A percentile compares a stretch with the other conserved stretches of the same genome.
Conservation (phyloP, 2,797 vertebrate genomes). For the Sebastes vulpes region DNA sequence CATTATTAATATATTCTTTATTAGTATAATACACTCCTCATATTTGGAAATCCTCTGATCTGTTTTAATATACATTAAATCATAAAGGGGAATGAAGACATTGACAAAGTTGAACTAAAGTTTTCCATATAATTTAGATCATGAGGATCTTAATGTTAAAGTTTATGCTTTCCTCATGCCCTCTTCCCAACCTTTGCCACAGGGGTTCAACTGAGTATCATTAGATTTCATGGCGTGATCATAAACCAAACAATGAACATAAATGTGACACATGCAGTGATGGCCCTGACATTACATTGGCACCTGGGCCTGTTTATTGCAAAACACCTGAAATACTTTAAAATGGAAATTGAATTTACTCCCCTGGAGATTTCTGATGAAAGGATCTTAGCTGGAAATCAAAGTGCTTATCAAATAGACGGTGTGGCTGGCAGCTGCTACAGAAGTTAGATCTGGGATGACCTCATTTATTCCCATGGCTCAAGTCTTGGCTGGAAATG, state of each 20-base stretch:
- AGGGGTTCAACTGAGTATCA: slow-evolving; percentile 39
- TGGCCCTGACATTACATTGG: slow-evolving; percentile 8
- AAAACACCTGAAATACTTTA: slow-evolving; percentile 69
- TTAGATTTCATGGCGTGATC: slow-evolving; percentile 42
- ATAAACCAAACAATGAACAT: slow-evolving; percentile 63
- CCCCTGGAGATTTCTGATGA: slow-evolving; percentile 78
- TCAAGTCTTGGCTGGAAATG: slow-evolving; percentile 54
- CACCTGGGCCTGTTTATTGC: slow-evolving; percentile 68
- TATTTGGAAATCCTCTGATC: background rate
- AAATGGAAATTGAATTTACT: slow-evolving; percentile 80
- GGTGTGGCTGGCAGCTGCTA: slow-evolving; percentile 52
- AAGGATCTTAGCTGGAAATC: slow-evolving; percentile 72
- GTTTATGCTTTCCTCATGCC: background rate
- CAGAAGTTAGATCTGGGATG: slow-evolving; percentile 51
- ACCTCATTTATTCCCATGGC: slow-evolving; percentile 59
- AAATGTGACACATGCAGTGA: slow-evolving; percentile 46
- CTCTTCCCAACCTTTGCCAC: slow-evolving; percentile 18
- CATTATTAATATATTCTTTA: background rate
- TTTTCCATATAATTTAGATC: background rate
- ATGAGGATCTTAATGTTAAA: background rate
- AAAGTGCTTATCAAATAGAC: slow-evolving; percentile 68
- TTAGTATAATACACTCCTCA: background rate
- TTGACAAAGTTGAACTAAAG: background rate
- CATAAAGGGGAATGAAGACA: background rate
- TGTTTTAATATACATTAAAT: background rate